A percentile compares a stretch with the other conserved stretches of the same genome.
phyloP scores from a whole-genome alignment of 2,113 vertebrate species.

The Alouatta palliata region DNA sequence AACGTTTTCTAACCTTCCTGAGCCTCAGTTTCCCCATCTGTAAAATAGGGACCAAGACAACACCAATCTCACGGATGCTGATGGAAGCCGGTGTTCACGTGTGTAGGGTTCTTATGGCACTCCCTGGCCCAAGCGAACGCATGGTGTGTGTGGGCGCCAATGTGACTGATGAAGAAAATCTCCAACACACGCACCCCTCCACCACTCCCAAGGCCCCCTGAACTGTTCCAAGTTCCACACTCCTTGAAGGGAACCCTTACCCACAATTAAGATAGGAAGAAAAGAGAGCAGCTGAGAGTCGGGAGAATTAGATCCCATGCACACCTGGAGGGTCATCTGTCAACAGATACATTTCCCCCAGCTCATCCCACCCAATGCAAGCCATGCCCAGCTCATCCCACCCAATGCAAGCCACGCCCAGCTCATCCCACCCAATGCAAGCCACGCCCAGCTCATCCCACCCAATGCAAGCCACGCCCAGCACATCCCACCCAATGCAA shows the following conservation, averaged over 20 bases:
- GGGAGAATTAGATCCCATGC: not conserved
- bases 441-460: no score
- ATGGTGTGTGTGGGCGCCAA: accelerated
- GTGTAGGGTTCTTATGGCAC: accelerated
- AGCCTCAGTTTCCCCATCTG: not conserved
- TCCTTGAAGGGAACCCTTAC: accelerated
- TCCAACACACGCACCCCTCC: accelerated
- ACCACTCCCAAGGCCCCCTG: not conserved
- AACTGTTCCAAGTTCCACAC: accelerated
- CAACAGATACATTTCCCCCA: accelerated
- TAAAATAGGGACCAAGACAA: accelerated
- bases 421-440: no score
- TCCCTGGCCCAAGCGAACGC: not conserved
- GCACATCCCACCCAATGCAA: no score
- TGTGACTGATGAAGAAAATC: not conserved
- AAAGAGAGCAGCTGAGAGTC: no score
- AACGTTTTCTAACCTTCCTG: not conserved
- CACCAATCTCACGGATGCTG: accelerated
- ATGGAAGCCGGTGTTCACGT: accelerated
- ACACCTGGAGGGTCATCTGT: accelerated
- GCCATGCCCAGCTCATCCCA: no score
- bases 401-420: no score
- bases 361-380: accelerated
- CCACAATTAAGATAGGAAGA: accelerated
- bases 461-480: no score